Conservation (phyloP, 1,140 invertebrate genomes). For the Patella vulgata region DNA sequence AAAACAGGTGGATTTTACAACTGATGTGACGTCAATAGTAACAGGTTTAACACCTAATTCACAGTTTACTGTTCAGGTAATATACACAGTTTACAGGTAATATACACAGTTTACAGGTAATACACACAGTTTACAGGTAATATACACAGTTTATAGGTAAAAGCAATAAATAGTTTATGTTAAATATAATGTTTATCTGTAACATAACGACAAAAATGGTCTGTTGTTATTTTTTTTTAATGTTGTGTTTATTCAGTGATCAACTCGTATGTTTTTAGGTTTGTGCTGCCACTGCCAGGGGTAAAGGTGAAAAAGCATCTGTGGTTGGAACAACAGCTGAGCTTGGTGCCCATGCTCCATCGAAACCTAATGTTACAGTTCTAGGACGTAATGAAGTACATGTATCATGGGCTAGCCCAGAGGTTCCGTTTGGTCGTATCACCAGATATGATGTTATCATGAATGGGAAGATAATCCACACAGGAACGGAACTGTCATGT, state of each 20-base stretch:
- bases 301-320: conserved; percentile 53
- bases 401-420: conserved; percentile 61
- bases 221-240: too few species aligned
- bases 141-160: too few species aligned
- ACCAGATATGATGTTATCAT: conserved; percentile 63
- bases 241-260: too few species aligned
- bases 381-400: conserved; percentile 63
- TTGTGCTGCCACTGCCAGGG: conserved; percentile 60
- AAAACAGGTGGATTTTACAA: conserved; percentile 53
- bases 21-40: conserved; percentile 55
- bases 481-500: conserved; percentile 59
- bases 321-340: conserved; percentile 51
- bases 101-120: too few species aligned
- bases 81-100: conserved; percentile 2
- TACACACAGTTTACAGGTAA: not conserved
- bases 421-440: conserved; percentile 60
- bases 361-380: conserved; percentile 62
- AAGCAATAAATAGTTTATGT: too few species aligned
- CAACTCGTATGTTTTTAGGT: too few species aligned
- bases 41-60: conserved; percentile 59
- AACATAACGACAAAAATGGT: too few species aligned
- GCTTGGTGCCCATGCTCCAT: conserved; percentile 61
- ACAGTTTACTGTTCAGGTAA: conserved; percentile 57
- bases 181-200: too few species aligned
- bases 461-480: conserved; percentile 61